Conservation (phyloP, 1,140 invertebrate species). For the Drosophila nebulosa region DNA sequence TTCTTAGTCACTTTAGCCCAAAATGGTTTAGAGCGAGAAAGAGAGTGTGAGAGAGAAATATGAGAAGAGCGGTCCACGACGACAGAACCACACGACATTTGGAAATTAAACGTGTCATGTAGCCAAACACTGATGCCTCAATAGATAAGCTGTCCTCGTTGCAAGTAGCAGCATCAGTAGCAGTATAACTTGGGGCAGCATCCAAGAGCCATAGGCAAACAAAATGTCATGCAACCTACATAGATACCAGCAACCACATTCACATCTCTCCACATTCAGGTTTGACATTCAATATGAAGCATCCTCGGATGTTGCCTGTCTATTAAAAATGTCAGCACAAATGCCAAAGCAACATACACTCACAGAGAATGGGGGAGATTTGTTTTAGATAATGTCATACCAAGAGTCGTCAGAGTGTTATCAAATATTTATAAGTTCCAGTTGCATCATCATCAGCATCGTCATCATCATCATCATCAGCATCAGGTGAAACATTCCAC, state of each 20-base stretch:
- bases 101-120: constrained; percentile 71
- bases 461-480: neutral
- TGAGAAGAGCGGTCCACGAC: neutral
- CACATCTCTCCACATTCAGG: neutral
- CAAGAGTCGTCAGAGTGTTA: constrained; percentile 6
- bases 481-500: constrained; percentile 12
- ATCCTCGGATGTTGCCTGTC: constrained; percentile 49
- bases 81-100: constrained; percentile 14
- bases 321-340: constrained; percentile 68
- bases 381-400: constrained; percentile 61
- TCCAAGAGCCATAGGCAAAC: neutral
- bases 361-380: neutral
- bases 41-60: constrained; percentile 3
- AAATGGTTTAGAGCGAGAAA: constrained; percentile 25
- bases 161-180: constrained; percentile 2
- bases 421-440: constrained; percentile 69
- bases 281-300: constrained; percentile 4
- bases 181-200: constrained; percentile 16
- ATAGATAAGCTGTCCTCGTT: constrained; percentile 69
- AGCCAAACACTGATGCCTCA: constrained; percentile 67
- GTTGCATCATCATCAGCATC: constrained; percentile 3
- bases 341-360: neutral
- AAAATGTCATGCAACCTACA: constrained; percentile 37
- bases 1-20: constrained; percentile 42
- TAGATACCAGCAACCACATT: constrained; percentile 19